phyloP scores from a whole-genome alignment of 2,888 invertebrate species.

The Artemia sp. region DNA sequence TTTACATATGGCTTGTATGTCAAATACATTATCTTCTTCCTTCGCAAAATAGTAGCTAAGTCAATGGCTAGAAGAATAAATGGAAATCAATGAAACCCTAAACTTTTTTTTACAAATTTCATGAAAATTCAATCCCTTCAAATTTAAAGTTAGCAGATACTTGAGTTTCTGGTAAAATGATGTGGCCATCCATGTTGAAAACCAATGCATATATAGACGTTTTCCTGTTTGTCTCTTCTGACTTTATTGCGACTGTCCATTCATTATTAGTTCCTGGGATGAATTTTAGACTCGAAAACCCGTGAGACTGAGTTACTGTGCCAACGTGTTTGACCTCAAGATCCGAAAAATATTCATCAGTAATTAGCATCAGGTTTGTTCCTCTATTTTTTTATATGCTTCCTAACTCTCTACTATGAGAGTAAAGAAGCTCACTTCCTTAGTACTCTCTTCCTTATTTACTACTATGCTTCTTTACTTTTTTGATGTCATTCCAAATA shows the following conservation, averaged over 20 bases:
- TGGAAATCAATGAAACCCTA: too few relatives aligned
- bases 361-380: slow-evolving; percentile 65
- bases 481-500: slow-evolving; percentile 69
- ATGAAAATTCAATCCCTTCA: slow-evolving; percentile 77
- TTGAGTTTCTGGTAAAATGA: slow-evolving; percentile 56
- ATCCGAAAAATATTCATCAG: slow-evolving; percentile 54
- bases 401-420: slow-evolving; percentile 69
- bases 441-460: too few relatives aligned
- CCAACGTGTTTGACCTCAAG: slow-evolving; percentile 40
- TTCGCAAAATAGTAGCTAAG: too few relatives aligned
- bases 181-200: slow-evolving; percentile 57
- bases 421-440: slow-evolving; percentile 91
- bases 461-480: too few relatives aligned
- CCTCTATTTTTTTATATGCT: slow-evolving; percentile 71
- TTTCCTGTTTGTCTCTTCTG: slow-evolving; percentile 73
- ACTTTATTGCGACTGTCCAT: slow-evolving; percentile 77
- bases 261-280: slow-evolving; percentile 73
- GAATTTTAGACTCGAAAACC: slow-evolving; percentile 95
- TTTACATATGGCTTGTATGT: too few relatives aligned
- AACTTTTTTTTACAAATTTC: slow-evolving; percentile 18
- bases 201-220: slow-evolving; percentile 72
- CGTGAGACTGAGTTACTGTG: too few relatives aligned
- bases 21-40: too few relatives aligned
- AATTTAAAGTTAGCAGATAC: slow-evolving; percentile 62
- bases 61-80: too few relatives aligned